Percentiles rank a stretch among this genome's conserved stretches.
These are phyloP conservation scores for Pitangus sulphuratus DNA, from an alignment of 2,797 vertebrate species.

Conservation along the genomic window DNA sequence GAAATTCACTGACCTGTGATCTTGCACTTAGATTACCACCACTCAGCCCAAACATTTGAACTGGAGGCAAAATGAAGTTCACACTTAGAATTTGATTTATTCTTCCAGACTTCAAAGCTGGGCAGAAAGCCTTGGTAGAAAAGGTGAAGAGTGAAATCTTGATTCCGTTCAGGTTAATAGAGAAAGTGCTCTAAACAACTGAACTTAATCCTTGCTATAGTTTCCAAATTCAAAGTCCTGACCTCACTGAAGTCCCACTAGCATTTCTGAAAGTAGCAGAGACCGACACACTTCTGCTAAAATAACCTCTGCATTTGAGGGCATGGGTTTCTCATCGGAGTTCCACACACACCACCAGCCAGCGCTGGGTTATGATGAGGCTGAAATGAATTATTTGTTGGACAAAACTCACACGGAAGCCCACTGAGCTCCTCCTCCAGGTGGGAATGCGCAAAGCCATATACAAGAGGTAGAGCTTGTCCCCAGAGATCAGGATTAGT, in stretches of 20 bases:
- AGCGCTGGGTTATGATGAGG: accelerated
- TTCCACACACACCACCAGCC: accelerated
- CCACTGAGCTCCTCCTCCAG: neutral
- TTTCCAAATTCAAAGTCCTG: neutral
- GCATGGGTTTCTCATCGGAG: accelerated
- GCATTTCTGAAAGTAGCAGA: neutral
- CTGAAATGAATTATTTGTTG: neutral
- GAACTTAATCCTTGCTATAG: neutral
- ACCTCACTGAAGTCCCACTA: neutral
- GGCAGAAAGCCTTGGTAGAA: neutral
- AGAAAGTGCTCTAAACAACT: neutral
- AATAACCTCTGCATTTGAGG: neutral
- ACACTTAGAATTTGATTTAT: neutral
- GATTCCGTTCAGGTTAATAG: neutral
- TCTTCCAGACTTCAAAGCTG: neutral
- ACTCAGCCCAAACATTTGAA: neutral
- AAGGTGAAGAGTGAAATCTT: neutral
- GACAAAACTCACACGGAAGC: accelerated
- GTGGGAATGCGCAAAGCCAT: neutral
- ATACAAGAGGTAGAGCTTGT: neutral
- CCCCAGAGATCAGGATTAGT: neutral
- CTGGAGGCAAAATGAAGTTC: neutral
- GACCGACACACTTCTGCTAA: neutral
- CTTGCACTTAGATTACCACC: neutral
- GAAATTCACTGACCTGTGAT: neutral